Evolutionary conservation across 2,113 vertebrate genomes (phyloP).

Genomic region (Astur gentilis): DNA sequence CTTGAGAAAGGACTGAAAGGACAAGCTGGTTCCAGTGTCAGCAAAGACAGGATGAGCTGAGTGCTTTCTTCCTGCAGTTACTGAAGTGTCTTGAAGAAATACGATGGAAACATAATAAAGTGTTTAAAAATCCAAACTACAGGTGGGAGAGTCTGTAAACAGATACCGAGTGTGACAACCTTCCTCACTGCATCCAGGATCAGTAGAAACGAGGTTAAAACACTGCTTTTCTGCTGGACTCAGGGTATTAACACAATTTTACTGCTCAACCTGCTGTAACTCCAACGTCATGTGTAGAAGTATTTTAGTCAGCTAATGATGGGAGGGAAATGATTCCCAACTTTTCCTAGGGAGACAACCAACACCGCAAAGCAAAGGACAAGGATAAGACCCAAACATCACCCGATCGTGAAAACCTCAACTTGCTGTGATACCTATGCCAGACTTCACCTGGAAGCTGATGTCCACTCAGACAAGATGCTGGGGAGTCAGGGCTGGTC

Average conservation of each 20-base stretch:
- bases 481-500: neutral
- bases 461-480: neutral
- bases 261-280: neutral
- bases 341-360: neutral
- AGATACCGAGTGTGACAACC: rapidly evolving
- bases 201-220: neutral
- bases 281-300: neutral
- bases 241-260: neutral
- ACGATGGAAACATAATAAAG: neutral
- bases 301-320: neutral
- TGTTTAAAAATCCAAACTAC: neutral
- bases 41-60: neutral
- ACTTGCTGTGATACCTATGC: neutral
- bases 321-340: neutral
- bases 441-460: neutral
- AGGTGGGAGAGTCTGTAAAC: neutral
- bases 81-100: neutral
- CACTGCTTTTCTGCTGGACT: neutral
- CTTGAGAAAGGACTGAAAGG: neutral
- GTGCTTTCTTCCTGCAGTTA: neutral
- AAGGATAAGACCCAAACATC: neutral
- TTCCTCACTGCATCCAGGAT: rapidly evolving
- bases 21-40: neutral
- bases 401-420: neutral
- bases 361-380: neutral